phyloP scores from a whole-genome alignment of 2,888 invertebrate species.

The Torymus texanus region DNA sequence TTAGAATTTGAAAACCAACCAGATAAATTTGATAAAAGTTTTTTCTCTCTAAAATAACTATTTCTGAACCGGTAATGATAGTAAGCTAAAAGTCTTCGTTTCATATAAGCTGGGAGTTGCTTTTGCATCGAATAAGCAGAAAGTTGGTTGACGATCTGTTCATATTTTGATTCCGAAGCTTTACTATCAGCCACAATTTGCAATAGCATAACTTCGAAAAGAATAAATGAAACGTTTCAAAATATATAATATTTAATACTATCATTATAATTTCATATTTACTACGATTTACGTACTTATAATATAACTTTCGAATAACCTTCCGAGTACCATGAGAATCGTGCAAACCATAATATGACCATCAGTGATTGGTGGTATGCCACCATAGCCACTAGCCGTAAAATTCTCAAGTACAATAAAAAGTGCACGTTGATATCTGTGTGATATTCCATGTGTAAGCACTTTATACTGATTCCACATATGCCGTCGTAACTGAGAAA shows the following conservation, averaged over 20 bases:
- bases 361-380: constrained; percentile 59
- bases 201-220: constrained; percentile 68
- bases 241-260: no score
- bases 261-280: neutral
- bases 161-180: constrained; percentile 72
- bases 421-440: constrained; percentile 64
- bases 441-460: no score
- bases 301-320: constrained; percentile 67
- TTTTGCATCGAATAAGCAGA: constrained; percentile 73
- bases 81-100: constrained; percentile 70
- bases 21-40: constrained; percentile 69
- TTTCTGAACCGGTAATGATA: constrained; percentile 74
- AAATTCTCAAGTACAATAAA: constrained; percentile 70
- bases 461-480: no score
- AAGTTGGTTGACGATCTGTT: constrained; percentile 73
- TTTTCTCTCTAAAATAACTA: constrained; percentile 73
- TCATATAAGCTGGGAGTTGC: constrained; percentile 72
- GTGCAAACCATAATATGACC: constrained; percentile 65
- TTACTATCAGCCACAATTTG: constrained; percentile 65
- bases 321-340: constrained; percentile 67
- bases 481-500: no score
- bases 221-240: neutral
- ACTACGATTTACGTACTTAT: constrained; percentile 61
- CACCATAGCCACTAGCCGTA: constrained; percentile 66
- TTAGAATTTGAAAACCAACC: constrained; percentile 59